A percentile compares a stretch with the other conserved stretches of the same genome.
These are phyloP conservation scores for Galerucella calmariensis DNA, from an alignment of 2,888 invertebrate species.

Conservation along the genomic window DNA sequence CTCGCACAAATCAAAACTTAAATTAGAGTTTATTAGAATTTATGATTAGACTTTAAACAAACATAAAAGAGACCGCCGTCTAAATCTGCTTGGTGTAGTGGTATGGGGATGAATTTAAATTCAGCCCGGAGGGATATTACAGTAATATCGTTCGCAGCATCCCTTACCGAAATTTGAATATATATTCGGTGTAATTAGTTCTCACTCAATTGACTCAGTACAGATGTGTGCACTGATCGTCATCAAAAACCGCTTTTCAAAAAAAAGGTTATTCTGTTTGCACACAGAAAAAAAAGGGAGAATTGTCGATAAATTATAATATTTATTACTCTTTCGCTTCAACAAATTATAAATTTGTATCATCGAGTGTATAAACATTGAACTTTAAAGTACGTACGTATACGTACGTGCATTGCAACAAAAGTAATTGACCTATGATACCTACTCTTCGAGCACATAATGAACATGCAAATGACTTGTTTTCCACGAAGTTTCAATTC, in stretches of 20 bases:
- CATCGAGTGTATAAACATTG: too few relatives aligned
- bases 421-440: too few relatives aligned
- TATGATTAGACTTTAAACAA: slow-evolving; percentile 27
- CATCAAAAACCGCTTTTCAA: not conserved
- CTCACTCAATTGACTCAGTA: slow-evolving; percentile 34
- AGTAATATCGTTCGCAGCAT: slow-evolving; percentile 33
- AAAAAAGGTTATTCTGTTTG: not conserved
- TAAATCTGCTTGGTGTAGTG: slow-evolving; percentile 23
- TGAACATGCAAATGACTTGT: too few relatives aligned
- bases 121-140: slow-evolving; percentile 37
- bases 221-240: slow-evolving; percentile 9
- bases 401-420: too few relatives aligned
- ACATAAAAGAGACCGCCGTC: slow-evolving; percentile 28
- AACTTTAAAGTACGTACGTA: too few relatives aligned
- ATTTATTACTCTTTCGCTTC: too few relatives aligned
- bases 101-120: slow-evolving; percentile 39
- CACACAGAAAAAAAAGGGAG: too few relatives aligned
- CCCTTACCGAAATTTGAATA: slow-evolving; percentile 33
- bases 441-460: too few relatives aligned
- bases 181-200: slow-evolving; percentile 40
- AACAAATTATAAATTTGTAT: too few relatives aligned
- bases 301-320: too few relatives aligned
- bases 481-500: too few relatives aligned
- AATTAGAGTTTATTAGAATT: slow-evolving; percentile 16
- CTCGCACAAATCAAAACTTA: not conserved